Percentiles rank a stretch among this genome's conserved stretches.
Conservation (phyloP, 35 echinoderm and acorn worm species). For the Patiria miniata region DNA sequence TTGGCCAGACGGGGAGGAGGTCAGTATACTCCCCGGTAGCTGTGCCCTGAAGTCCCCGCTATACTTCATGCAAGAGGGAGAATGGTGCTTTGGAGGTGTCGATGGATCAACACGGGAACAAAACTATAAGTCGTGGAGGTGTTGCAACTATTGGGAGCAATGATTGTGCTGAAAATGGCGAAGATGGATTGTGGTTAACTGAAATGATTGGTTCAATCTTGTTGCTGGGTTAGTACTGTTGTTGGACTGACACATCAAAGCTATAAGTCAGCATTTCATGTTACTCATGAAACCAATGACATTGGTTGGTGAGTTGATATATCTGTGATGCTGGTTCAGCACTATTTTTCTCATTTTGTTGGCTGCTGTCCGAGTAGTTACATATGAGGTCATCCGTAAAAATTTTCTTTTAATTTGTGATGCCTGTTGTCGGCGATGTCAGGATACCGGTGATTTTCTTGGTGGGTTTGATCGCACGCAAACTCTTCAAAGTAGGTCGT, state of each 20-base stretch:
- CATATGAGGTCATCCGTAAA: no score
- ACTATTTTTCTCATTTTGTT: no score
- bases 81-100: neutral
- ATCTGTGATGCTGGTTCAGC: no score
- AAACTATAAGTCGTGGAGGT: neutral
- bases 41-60: neutral
- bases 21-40: slow-evolving; percentile 1
- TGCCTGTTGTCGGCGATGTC: no score
- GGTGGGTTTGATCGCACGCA: no score
- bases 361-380: no score
- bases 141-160: neutral
- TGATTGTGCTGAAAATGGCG: neutral
- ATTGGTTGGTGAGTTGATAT: no score
- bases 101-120: neutral
- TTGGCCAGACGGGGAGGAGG: slow-evolving; percentile 28
- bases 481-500: no score
- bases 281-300: no score
- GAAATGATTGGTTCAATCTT: neutral
- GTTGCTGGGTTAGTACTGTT: neutral
- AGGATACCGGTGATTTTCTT: no score
- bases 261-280: neutral
- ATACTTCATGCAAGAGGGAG: neutral
- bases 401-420: no score
- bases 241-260: neutral
- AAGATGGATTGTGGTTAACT: neutral